Evolutionary conservation across 2,888 invertebrate species (phyloP), one percentile per base, ranked within the genome.

Genomic region (Cinara cedri): DNA sequence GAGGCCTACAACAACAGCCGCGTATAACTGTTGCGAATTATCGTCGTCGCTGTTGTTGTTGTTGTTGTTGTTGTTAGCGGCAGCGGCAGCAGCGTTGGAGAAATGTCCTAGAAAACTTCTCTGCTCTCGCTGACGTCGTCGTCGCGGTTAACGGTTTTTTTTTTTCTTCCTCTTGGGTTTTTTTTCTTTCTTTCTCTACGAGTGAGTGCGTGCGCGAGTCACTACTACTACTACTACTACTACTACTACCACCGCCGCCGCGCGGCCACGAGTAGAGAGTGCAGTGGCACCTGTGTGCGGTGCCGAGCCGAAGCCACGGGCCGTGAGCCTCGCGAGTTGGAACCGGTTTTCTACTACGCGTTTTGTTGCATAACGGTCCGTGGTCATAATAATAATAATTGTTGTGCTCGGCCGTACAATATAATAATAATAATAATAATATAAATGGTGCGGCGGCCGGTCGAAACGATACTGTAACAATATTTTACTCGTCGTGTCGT

Each of bases 21-120:
- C 6, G 34, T 4, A 4, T 4, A 24, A 65, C 65, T 55, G 55
- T 75, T 66, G 75, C 65, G 13, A 65, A 75, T 65, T 66, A 65
- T 66, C 55, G 24, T 65, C 51, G 16, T 63, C 51, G 44, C 42
- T 71, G 21, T 49, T 51, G 42, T 74, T 54, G 24, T 46, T 2
- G n/a, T 60, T 26, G 24, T 16, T 21, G 34, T 42, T n/a, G n/a
- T n/a, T n/a, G n/a, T n/a, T n/a, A n/a, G n/a, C n/a, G n/a, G n/a
- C n/a, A n/a, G n/a, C n/a, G n/a, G n/a, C n/a, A n/a, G n/a, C n/a
- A n/a, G n/a, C 4, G 54, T 21, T 13, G 44, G 42, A 49, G 76
- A 78, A 78, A 57, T 60, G 66, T 68, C 76, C 76, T 66, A 68
- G 68, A 78, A 76, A 78, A 78, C 76, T 57, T 68, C 65, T 75